Base-by-base conservation (phyloP, 2,113 vertebrate genomes). In the Castor canadensis region DNA sequence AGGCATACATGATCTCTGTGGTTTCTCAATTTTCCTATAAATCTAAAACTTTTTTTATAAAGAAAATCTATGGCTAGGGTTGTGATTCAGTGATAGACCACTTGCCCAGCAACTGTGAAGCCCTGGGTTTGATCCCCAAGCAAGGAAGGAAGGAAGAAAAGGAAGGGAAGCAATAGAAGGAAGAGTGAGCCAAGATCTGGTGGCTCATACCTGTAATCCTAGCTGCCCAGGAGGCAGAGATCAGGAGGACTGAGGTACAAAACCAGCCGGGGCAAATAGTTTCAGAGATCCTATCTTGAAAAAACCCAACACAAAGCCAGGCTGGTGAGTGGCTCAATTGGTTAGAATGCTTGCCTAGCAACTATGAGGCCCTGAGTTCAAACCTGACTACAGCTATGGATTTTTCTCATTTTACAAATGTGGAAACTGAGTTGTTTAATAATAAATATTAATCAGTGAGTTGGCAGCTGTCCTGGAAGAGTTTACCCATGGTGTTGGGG, bases 401-500 rank as follows among this genome's bases (percentile, higher is more conserved):
- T 49, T 87, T 84, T 77, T 76, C 38, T 96, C 28, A 64, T 67
- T 80, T 95, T 30, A 83, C 54, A 85, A 72, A 76, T 47, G 64
- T 72, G 73, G 84, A 95, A 87, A 92, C 43, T 52, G 69, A 89
- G 58, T 13, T 93, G 19, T 72, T 67, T 79, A 89, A 69, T 20
- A 79, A 54, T 58, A 89, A 56, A 71, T 43, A 75, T 83, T 79
- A 75, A 72, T 58, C 69, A 93, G 28, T 60, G 67, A 88, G 40
- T 83, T 69, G 64, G 62, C 58, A 45, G 60, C 40, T 43, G 32
- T 20, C 62, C 38, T 67, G n/a, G 72, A 32, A 75, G 77, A 89
- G 38, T 72, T 49, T 64, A n/a, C 22, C 28, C 81, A 66, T 12
- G 9, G 47, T 64, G 6, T 22, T 52, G 49, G 30, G 75, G 84